These are phyloP conservation scores for Mya arenaria DNA, from an alignment of 1,140 invertebrate genomes.

Conservation along the genomic window DNA sequence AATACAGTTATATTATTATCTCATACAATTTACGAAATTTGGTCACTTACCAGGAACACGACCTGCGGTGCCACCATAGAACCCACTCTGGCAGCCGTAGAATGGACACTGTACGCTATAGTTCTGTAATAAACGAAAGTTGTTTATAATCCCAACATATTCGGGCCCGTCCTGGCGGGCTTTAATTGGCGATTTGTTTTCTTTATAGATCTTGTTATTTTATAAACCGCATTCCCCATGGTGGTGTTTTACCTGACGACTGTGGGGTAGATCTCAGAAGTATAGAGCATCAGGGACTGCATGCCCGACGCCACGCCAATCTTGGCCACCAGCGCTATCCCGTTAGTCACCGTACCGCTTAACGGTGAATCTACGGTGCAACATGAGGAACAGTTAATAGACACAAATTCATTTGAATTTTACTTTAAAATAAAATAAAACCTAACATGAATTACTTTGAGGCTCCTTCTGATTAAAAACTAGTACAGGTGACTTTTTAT, in stretches of 20 bases:
- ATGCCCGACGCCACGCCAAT: constrained; percentile 13
- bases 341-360: background rate
- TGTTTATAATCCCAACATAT: too few species aligned
- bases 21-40: too few species aligned
- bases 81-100: constrained; percentile 24
- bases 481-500: background rate
- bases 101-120: constrained; percentile 30
- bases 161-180: too few species aligned
- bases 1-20: too few species aligned
- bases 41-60: constrained; percentile 40
- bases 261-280: constrained; percentile 24
- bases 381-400: background rate
- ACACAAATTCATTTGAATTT: background rate
- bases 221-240: too few species aligned
- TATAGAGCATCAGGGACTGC: constrained; percentile 39
- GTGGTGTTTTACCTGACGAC: constrained; percentile 42
- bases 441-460: background rate
- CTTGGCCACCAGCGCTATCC: constrained; percentile 17
- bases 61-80: constrained; percentile 46
- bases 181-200: too few species aligned
- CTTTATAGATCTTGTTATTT: too few species aligned
- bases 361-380: constrained; percentile 14
- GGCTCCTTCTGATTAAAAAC: background rate
- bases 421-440: background rate
- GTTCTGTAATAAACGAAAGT: too few species aligned